Percentiles rank a stretch among this genome's conserved stretches.
Evolutionary conservation across 1,140 invertebrate genomes (phyloP).

Genomic region (Macrobrachium nipponense): DNA sequence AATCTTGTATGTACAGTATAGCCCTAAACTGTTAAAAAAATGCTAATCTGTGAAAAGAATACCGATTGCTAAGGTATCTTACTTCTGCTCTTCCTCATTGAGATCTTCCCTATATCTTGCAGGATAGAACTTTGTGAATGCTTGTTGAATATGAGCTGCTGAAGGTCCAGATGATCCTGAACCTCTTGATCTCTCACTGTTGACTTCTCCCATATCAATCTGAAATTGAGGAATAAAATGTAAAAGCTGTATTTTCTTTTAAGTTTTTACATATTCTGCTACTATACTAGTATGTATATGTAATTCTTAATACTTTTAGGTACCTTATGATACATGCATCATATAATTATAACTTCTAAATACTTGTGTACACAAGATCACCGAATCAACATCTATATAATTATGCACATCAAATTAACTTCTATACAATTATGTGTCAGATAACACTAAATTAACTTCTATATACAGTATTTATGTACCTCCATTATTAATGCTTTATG

Average conservation of each 20-base stretch:
- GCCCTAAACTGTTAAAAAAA: no score
- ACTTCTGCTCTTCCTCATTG: constrained; percentile 81
- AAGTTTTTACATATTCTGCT: not conserved
- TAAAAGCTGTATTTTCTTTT: not conserved
- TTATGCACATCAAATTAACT: no score
- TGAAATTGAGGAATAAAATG: constrained; percentile 67
- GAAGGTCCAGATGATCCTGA: constrained; percentile 72
- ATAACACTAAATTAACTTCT: no score
- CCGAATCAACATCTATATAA: no score
- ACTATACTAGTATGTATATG: not conserved
- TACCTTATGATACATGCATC: no score
- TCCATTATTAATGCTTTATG: no score
- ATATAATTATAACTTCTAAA: no score
- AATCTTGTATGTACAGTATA: no score
- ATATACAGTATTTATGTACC: no score
- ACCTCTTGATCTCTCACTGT: constrained; percentile 73
- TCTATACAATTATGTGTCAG: no score
- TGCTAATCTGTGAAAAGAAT: not conserved
- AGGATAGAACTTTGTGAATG: constrained; percentile 91
- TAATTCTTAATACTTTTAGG: not conserved
- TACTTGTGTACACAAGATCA: no score
- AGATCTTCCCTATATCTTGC: constrained; percentile 85
- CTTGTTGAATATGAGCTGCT: constrained; percentile 77
- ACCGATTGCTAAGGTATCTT: constrained; percentile 60
- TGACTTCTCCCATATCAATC: constrained; percentile 80